Base-by-base conservation (phyloP, 2,888 invertebrate species). In the Pristionchus maxplancki region DNA sequence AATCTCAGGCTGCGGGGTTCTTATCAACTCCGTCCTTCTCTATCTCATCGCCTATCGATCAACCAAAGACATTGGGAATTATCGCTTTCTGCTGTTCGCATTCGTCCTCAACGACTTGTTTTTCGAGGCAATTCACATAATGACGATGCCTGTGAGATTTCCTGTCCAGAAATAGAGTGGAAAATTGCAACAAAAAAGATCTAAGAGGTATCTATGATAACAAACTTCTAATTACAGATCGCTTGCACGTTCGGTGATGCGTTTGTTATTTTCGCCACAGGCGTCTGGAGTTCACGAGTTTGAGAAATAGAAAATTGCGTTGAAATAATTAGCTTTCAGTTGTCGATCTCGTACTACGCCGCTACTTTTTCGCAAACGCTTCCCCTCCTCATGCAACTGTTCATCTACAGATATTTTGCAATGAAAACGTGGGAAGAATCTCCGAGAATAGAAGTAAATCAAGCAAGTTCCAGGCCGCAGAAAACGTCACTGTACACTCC, bases 171-270 rank as follows among this genome's bases (percentile, higher is more conserved):
- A n/a, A n/a, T n/a, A n/a, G n/a, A n/a, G n/a, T n/a, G n/a, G n/a
- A n/a, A n/a, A n/a, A n/a, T n/a, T n/a, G n/a, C n/a, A n/a, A n/a
- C n/a, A n/a, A n/a, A n/a, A n/a, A n/a, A n/a, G 58, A n/a, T 44
- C 11, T 44, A 11, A 44, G 5, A 11, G 17, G 64, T 8, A 31
- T 31, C 28, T 64, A 6, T 64, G 20, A 62, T 58, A 58, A 6
- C 17, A 58, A 58, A 58, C 17, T 50, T 50, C 11, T 20, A 9
- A n/a, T 28, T 28, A 9, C 71, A 71, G 71, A 71, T 71, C 34
- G 71, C 37, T 17, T 71, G 71, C 37, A 71, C 71, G 34, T 71
- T 17, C 17, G 71, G 71, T 15, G 71, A 71, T 71, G 71, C 71
- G 2, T 71, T 71, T 17, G 71, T 71, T 2, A 37, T 71, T 3